Percentiles rank a stretch among this genome's conserved stretches.
Conservation (phyloP, 2,113 vertebrate species). For the Anarhynchus alexandrinus region DNA sequence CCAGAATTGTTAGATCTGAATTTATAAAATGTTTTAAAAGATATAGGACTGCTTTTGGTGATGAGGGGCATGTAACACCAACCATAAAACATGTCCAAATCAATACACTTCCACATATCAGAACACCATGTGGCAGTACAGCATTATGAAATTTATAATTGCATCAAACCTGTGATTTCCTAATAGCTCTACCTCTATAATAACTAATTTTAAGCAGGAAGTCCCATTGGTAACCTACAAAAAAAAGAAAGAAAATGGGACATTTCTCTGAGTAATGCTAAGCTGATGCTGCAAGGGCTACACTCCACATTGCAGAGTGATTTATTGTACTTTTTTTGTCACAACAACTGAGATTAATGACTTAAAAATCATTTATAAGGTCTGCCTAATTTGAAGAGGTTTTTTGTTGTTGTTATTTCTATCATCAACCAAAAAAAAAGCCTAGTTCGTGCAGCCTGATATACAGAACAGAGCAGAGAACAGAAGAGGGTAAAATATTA, state of each 20-base stretch:
- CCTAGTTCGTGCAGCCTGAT: background rate
- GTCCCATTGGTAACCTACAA: background rate
- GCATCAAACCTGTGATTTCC: background rate
- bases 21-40: background rate
- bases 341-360: background rate
- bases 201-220: background rate
- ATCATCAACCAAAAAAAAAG: background rate
- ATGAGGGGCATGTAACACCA: background rate
- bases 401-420: background rate
- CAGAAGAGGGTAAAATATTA: background rate
- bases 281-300: background rate
- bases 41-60: background rate
- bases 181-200: background rate
- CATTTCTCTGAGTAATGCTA: background rate
- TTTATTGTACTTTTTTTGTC: background rate
- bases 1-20: background rate
- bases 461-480: background rate
- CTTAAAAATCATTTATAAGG: background rate
- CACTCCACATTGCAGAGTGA: background rate
- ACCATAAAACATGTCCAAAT: background rate
- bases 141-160: constrained; percentile 37
- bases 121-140: constrained; percentile 41
- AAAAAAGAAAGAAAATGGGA: background rate
- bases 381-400: background rate
- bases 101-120: constrained; percentile 15